Conservation (phyloP, 2,113 vertebrate genomes). For the Hemicordylus capensis region DNA sequence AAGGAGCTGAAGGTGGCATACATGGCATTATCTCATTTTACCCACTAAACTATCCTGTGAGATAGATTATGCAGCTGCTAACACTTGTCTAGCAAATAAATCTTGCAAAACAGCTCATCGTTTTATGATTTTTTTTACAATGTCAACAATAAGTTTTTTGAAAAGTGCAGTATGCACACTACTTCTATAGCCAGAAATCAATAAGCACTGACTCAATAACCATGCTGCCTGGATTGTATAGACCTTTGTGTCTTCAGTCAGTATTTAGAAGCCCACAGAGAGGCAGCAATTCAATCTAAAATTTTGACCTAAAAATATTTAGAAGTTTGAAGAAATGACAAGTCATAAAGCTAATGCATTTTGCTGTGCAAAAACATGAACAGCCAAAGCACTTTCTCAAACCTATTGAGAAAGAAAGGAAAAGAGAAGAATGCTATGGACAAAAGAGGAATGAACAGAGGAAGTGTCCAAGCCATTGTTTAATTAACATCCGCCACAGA, state of each 20-base stretch:
- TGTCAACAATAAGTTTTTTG: too few relatives aligned
- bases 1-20: too few relatives aligned
- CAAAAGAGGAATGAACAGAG: not conserved
- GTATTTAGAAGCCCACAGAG: not conserved
- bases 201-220: not conserved
- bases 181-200: too few relatives aligned
- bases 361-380: not conserved
- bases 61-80: too few relatives aligned
- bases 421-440: not conserved
- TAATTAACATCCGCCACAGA: not conserved
- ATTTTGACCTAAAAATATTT: not conserved
- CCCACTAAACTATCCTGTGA: too few relatives aligned
- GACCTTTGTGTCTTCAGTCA: not conserved
- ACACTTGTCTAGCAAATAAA: too few relatives aligned
- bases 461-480: not conserved
- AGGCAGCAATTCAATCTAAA: not conserved
- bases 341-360: not conserved
- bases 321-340: constrained; percentile 2
- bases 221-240: not conserved
- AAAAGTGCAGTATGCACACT: too few relatives aligned
- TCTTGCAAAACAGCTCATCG: too few relatives aligned
- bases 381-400: not conserved
- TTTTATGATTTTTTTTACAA: too few relatives aligned
- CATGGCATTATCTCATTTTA: too few relatives aligned
- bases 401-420: not conserved